A percentile compares a stretch with the other conserved stretches of the same genome.
phyloP scores from a whole-genome alignment of 2,113 vertebrate genomes.

The Phoxinus phoxinus region DNA sequence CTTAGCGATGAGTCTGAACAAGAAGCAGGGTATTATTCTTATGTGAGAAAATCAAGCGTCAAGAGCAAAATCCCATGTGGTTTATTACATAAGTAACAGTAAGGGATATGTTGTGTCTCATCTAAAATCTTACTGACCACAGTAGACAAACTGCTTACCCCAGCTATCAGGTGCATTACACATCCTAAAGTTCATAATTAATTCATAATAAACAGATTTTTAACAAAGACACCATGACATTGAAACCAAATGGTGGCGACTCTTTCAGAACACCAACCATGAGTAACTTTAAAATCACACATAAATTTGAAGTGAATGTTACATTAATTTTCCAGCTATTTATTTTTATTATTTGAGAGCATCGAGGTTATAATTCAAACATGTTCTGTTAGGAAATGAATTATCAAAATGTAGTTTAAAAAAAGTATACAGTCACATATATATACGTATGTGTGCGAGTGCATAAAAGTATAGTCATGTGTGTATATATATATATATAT shows the following conservation, averaged over 20 bases:
- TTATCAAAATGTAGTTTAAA: slow-evolving; percentile 83
- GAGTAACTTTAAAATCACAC: slow-evolving; percentile 18
- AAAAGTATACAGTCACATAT: slow-evolving; percentile 79
- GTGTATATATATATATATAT: slow-evolving; percentile 67
- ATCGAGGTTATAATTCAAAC: slow-evolving; percentile 81
- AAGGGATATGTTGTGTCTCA: background rate
- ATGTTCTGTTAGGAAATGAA: slow-evolving; percentile 80
- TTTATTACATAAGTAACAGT: background rate
- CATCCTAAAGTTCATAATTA: background rate
- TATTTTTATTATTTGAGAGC: slow-evolving; percentile 79
- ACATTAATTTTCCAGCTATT: slow-evolving; percentile 68
- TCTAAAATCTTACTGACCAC: background rate
- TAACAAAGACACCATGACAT: background rate
- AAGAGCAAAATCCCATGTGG: background rate
- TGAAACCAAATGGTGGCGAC: background rate
- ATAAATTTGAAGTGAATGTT: slow-evolving; percentile 50
- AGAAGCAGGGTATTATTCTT: background rate
- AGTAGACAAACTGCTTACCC: background rate
- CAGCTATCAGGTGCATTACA: background rate
- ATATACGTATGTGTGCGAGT: slow-evolving; percentile 59
- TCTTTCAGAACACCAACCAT: slow-evolving; percentile 15
- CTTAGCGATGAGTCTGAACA: background rate
- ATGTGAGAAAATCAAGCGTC: too few relatives aligned
- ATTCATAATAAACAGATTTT: slow-evolving; percentile 12
- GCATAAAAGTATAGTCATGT: slow-evolving; percentile 31